Base-by-base conservation (phyloP, 2,888 invertebrate genomes). In the Rhingia rostrata region DNA sequence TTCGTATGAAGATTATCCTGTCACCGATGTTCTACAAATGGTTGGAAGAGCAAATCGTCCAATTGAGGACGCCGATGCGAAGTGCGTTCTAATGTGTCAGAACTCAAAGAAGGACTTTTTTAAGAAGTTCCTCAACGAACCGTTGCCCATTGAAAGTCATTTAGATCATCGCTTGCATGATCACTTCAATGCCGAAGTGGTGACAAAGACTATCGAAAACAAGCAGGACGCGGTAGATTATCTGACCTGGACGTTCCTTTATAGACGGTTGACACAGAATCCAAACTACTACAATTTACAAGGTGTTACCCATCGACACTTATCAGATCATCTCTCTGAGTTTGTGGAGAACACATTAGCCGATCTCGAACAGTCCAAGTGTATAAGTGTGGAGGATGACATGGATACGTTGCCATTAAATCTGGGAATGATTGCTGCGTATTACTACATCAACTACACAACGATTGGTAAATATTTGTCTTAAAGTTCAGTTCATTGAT, bases 221-320 rank as follows among this genome's bases (percentile, higher is more conserved):
- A 99, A 99, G 90, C 99, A 99, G 91, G 99, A 99, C 90, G 99
- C 99, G 0, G 99, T 99, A 0, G 99, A 99, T 93, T 99, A 99
- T 89, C 93, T 99, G 22, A 99, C 99, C 0, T 99, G 99, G 99
- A 99, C 99, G 0, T 98, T 99, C 93, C 93, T 99, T 9, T 99
- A 99, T 91, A 93, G 99, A 3, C 93, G 99, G 58, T 94, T 99
- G 88, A 99, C 99, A 1, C 99, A 99, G 93, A 99, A 99, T 92
- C 99, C 99, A 0, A 99, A 99, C 92, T 99, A 99, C 90, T 99
- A 99, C 92, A 99, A 98, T 90, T 93, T 99, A 56, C 99, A 99
- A 92, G 98, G 98, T 0, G 97, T 99, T 1, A 97, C 98, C 0
- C 99, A 99, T 92, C 94, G 99, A 63, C 99, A 99, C 92, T 92